Base-by-base conservation (phyloP, 2,888 invertebrate species). In the Ichneumoninae sp. region DNA sequence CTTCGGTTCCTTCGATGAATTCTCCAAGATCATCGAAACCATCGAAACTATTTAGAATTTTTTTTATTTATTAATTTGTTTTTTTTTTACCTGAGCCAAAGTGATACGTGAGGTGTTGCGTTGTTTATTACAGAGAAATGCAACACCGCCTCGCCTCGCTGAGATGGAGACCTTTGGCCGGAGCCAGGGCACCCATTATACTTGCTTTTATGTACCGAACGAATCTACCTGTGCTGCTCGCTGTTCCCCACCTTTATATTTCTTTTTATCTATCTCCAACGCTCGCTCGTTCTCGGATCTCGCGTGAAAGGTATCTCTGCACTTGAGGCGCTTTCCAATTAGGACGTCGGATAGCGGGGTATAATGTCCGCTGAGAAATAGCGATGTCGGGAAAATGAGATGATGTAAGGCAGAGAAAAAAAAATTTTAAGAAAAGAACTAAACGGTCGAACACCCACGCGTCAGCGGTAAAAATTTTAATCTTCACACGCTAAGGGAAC, bases 301-400 rank as follows among this genome's bases (percentile, higher is more conserved):
- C 90, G 90, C 91, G 90, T 91, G 91, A 90, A 91, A 91, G 91
- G 91, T 91, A 89, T 89, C 89, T 90, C 88, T 88, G 88, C 88
- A 91, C 90, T 90, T 88, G 86, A 89, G 89, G 89, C 89, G 89
- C 89, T 91, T 91, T 90, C 88, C 88, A 87, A 89, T 89, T 85
- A 86, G 81, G 62, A 83, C 84, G 82, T 84, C 82, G 79, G 78
- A 66, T 54, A 65, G 57, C 68, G 76, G 47, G 22, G 69, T 77
- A 77, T 70, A 85, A 83, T 80, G 77, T 83, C 66, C 85, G 72
- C 82, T 84, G 74, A 80, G 74, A 84, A 84, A 82, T 80, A 36
- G 52, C 70, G 60, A 78, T 68, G 57, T 50, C 68, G 26, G n/a
- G 47, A 40, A 40, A 82, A 72, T 79, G 44, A 40, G 54, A 69